Conservation (phyloP, 2,888 invertebrate species). For the Xestia rhomboidea region DNA sequence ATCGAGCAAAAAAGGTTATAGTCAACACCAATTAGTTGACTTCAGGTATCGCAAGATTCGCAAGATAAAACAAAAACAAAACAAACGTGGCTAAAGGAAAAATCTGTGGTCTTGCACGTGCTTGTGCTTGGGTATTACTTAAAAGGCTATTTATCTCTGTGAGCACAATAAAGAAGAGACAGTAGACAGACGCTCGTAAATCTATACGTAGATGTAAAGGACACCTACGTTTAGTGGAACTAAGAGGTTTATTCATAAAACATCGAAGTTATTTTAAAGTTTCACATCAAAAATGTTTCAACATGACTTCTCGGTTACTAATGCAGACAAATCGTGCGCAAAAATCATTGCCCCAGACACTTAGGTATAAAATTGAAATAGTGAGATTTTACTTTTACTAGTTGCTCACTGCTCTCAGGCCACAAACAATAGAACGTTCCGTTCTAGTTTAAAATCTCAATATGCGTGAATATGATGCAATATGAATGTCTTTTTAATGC, state of each 20-base stretch:
- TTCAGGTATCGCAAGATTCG: neutral
- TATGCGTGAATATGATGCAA: too few relatives aligned
- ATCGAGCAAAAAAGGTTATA: constrained; percentile 24
- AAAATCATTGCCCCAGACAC: neutral
- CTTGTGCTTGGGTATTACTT: constrained; percentile 9
- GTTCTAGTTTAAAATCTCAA: too few relatives aligned
- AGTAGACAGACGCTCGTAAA: neutral
- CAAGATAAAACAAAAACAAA: constrained; percentile 3
- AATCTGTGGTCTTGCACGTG: constrained; percentile 1
- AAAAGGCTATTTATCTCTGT: neutral
- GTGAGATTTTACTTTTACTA: neutral
- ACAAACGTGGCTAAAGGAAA: neutral
- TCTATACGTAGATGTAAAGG: neutral
- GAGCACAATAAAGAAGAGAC: neutral
- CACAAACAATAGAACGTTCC: neutral
- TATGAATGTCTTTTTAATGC: neutral
- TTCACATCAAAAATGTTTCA: neutral
- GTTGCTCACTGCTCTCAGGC: neutral
- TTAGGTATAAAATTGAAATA: neutral
- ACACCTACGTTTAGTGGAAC: neutral
- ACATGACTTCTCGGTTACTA: constrained; percentile 3
- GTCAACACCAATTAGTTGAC: neutral
- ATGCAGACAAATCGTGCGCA: too few relatives aligned
- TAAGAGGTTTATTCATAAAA: neutral
- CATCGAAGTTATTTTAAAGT: neutral